These are phyloP conservation scores for Neosilurus hyrtlii DNA, from an alignment of 2,797 vertebrate genomes.

Conservation along the genomic window DNA sequence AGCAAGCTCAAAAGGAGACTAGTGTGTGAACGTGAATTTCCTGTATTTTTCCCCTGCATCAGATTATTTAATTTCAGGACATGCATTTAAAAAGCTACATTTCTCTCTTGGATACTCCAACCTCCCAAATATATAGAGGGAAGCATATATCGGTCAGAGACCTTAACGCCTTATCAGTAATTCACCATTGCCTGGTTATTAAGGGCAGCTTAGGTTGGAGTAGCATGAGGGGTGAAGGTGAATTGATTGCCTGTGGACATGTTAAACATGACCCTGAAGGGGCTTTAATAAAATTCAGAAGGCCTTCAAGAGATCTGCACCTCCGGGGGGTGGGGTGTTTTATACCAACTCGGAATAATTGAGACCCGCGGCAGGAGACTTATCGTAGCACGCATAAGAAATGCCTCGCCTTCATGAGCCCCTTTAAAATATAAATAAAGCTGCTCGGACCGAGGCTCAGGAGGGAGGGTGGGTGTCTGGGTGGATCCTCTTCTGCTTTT, in stretches of 20 bases:
- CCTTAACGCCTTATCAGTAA: slow-evolving; percentile 80
- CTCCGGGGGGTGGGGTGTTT: slow-evolving; percentile 63
- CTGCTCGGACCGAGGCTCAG: slow-evolving; percentile 36
- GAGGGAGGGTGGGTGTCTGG: slow-evolving; percentile 60
- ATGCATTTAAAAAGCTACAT: slow-evolving; percentile 76
- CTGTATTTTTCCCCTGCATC: slow-evolving; percentile 56
- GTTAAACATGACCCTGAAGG: slow-evolving; percentile 84
- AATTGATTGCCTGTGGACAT: slow-evolving; percentile 87
- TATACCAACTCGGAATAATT: slow-evolving; percentile 78
- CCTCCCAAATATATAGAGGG: slow-evolving; percentile 68
- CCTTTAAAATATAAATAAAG: slow-evolving; percentile 65
- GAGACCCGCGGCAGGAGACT: slow-evolving; percentile 76
- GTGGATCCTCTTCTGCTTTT: slow-evolving; percentile 68
- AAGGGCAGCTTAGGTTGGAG: slow-evolving; percentile 82
- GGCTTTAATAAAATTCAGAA: slow-evolving; percentile 83
- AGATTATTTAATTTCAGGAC: slow-evolving; percentile 73
- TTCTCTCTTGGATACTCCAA: slow-evolving; percentile 66
- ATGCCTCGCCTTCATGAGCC: slow-evolving; percentile 66
- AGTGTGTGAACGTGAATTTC: slow-evolving; percentile 53
- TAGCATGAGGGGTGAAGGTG: slow-evolving; percentile 82
- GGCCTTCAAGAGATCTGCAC: slow-evolving; percentile 73
- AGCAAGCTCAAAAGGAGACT: slow-evolving; percentile 29
- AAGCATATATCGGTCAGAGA: slow-evolving; percentile 82
- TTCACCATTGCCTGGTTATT: slow-evolving; percentile 84
- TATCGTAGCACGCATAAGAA: slow-evolving; percentile 72